Evolutionary conservation across 1,140 invertebrate species (phyloP).

Genomic region (Mya arenaria): DNA sequence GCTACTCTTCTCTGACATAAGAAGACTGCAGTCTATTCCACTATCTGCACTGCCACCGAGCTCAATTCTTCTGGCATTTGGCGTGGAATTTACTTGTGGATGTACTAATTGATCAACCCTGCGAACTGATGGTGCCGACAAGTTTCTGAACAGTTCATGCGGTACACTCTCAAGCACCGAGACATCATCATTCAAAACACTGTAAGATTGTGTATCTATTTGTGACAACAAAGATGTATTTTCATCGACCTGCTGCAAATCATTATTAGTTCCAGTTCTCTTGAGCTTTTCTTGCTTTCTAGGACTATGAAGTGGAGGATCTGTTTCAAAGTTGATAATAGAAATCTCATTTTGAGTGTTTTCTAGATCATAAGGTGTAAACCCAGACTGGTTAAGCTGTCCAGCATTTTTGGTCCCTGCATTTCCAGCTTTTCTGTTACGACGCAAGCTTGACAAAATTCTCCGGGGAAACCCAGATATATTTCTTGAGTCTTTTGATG

Average conservation of each 20-base stretch:
- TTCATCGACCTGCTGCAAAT: no score
- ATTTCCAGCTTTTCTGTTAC: slow-evolving; percentile 15
- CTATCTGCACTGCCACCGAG: slow-evolving; percentile 44
- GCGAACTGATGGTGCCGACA: no score
- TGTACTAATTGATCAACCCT: no score
- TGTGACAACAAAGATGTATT: no score
- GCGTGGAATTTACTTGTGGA: no score
- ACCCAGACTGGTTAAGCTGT: not conserved
- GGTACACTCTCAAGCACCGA: not conserved
- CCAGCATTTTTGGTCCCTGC: not conserved
- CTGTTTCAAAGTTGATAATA: slow-evolving; percentile 20
- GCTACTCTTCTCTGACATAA: slow-evolving; percentile 37
- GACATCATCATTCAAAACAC: not conserved
- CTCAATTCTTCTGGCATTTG: not conserved
- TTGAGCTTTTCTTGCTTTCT: not conserved
- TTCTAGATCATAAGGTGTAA: slow-evolving; percentile 3
- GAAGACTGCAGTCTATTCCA: slow-evolving; percentile 50
- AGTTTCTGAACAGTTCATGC: not conserved
- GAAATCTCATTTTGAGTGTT: slow-evolving; percentile 27
- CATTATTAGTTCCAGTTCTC: not conserved
- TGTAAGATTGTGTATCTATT: not conserved
- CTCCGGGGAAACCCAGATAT: slow-evolving; percentile 23
- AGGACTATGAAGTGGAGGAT: not conserved
- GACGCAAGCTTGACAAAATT: slow-evolving; percentile 37
- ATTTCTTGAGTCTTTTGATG: slow-evolving; percentile 13